phyloP scores from a whole-genome alignment of 2,113 vertebrate genomes.

The Apodemus speciosus region DNA sequence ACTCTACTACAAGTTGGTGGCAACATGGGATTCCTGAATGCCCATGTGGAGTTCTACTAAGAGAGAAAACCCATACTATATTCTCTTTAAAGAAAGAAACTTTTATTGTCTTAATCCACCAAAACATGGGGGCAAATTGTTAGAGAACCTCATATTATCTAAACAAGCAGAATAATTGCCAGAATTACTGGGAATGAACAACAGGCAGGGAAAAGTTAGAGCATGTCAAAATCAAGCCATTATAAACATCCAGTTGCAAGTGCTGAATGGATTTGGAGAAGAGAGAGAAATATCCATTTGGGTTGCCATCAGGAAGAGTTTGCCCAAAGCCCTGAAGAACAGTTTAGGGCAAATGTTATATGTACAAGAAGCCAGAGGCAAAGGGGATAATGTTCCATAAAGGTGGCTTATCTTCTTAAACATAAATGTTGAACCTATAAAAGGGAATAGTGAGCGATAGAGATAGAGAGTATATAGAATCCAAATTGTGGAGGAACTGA shows the following conservation, averaged over 20 bases:
- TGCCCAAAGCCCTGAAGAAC: not conserved
- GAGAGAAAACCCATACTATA: not conserved
- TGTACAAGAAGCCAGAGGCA: not conserved
- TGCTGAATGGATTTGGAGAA: not conserved
- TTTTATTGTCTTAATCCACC: not conserved
- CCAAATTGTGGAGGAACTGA: not conserved
- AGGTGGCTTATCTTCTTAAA: not conserved
- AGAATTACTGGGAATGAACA: not conserved
- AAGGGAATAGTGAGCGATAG: not conserved
- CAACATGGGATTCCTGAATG: not conserved
- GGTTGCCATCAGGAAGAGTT: not conserved
- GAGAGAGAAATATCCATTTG: not conserved
- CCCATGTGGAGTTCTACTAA: not conserved
- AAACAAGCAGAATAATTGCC: not conserved
- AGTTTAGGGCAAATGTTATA: not conserved
- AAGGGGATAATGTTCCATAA: not conserved
- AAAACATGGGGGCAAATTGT: not conserved
- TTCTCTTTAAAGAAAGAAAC: constrained; percentile 15
- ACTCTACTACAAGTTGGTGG: not conserved
- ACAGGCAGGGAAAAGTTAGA: not conserved
- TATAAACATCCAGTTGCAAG: not conserved
- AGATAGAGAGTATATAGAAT: not conserved
- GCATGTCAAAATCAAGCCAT: not conserved
- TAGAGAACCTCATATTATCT: not conserved
- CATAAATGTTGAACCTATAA: not conserved